Evolutionary conservation across 2,888 invertebrate genomes (phyloP), one percentile per base, ranked within the genome.

Genomic region (Agrypnus murinus): DNA sequence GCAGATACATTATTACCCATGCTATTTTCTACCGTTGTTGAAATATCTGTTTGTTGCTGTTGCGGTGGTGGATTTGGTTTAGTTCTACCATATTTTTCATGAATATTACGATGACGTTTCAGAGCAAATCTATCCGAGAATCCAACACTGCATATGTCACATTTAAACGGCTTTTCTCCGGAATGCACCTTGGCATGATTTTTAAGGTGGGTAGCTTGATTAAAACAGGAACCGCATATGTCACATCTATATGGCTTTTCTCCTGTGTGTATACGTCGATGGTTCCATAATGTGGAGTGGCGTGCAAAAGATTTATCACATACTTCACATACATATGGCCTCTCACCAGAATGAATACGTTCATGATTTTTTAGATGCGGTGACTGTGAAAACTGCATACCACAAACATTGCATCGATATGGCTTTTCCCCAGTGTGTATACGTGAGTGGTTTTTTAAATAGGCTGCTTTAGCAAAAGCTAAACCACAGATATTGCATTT

Each of bases 341-440:
- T 90, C 81, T 95, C 95, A 1, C 95, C 95, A 34, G 94, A 94
- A 84, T 95, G 95, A 66, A 95, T 95, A 80, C 95, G 89, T 85
- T 95, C 95, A 81, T 95, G 95, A 84, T 95, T 95, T 82, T 95
- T 95, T 64, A 95, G 87, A 88, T 95, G 95, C 1, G 95, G 95
- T 65, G 94, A 94, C 81, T 95, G 95, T 5, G 95, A 95, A 84
- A 95, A 95, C 83, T 95, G 95, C 95, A 95, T 95, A 53, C 95
- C 95, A 83, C 95, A 95, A 19, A 95, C 94, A 81, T 91, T 92
- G 86, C 95, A 95, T 34, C 86, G 77, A 68, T 84, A 88, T 9
- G 87, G 87, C 69, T 87, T 87, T 75, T 88, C 88, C 55, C 95
- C 95, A 0, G 95, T 95, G 78, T 95, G 95, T 80, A 95, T 95